Evolutionary conservation across 2,888 invertebrate genomes (phyloP), one percentile per base, ranked within the genome.

Genomic region (Ceraclea dissimilis): DNA sequence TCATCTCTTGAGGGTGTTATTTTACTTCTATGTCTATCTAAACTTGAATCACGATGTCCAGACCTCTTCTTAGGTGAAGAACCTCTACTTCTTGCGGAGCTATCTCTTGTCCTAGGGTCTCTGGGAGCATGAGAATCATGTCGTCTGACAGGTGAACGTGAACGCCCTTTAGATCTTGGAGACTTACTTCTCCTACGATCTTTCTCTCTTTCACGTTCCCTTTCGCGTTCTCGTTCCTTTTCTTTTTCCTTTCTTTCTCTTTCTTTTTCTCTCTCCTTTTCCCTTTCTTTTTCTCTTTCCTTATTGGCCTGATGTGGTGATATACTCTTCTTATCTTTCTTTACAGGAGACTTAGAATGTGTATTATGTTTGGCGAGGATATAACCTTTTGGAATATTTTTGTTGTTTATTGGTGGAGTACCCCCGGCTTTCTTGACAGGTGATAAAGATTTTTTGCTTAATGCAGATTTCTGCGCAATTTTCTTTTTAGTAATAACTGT

Each of bases 161-260:
- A 72, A 66, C 76, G 67, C 62, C 71, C 70, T 67, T 78, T 74
- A 64, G 73, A 70, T 63, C 70, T 11, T 67, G 74, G 70, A 64
- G 79, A 69, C 65, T 78, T 74, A 56, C 78, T 78, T 51, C 81
- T 78, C 65, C 73, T 75, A 43, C 77, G 70, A 51, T 81, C 81
- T 46, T 77, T 76, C 34, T 81, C 80, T 63, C 73, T 75, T 39
- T 79, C 79, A 5, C 77, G 66, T 57, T 72, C 74, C 26, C 68
- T 65, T 61, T 72, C 71, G 43, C 66, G 63, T 56, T 72, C 72
- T 22, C 67, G 63, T 39, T 70, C 71, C 57, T 65, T 65, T 59
- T 72, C 72, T 16, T 65, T 65, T 56, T 77, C 63, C 69, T 74
- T 63, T 59, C 70, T 69, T 52, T 62, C 63, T 64, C 74, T 73